These are phyloP conservation scores for Pimpla rufipes DNA, from an alignment of 2,888 invertebrate species.

Conservation along the genomic window DNA sequence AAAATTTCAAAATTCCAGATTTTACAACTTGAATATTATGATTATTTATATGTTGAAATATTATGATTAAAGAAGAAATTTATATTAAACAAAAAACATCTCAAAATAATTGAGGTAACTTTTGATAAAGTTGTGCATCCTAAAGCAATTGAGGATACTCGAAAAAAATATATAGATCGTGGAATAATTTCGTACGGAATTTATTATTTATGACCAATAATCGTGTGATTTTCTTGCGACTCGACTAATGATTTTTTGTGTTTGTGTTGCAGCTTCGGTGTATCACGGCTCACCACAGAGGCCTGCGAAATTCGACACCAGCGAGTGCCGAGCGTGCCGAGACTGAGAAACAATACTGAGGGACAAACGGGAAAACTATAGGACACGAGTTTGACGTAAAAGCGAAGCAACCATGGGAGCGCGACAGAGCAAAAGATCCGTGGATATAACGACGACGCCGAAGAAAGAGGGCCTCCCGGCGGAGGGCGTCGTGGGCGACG, in stretches of 20 bases:
- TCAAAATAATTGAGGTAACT: too few relatives aligned
- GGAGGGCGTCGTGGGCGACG: conserved; percentile 87
- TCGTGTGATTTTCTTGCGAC: neutral
- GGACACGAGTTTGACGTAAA: conserved; percentile 63
- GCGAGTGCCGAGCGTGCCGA: conserved; percentile 34
- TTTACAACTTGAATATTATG: too few relatives aligned
- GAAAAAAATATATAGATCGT: too few relatives aligned
- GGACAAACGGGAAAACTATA: conserved; percentile 40
- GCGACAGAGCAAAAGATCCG: conserved; percentile 95
- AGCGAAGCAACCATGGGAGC: conserved; percentile 90
- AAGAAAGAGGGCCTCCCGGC: conserved; percentile 86
- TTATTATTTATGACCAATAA: neutral
- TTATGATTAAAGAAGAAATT: too few relatives aligned
- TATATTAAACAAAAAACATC: too few relatives aligned
- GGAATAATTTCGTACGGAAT: too few relatives aligned
- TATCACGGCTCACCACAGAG: conserved; percentile 48
- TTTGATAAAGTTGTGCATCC: too few relatives aligned
- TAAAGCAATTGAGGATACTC: too few relatives aligned
- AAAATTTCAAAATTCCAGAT: too few relatives aligned
- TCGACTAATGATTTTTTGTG: conserved; percentile 40
- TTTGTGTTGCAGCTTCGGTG: conserved; percentile 66
- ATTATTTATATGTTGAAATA: too few relatives aligned
- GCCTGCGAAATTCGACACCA: conserved; percentile 14
- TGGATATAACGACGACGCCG: conserved; percentile 92
- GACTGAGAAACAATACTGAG: conserved; percentile 32